phyloP scores from a whole-genome alignment of 1,140 invertebrate genomes.

The Drosophila ananassae region DNA sequence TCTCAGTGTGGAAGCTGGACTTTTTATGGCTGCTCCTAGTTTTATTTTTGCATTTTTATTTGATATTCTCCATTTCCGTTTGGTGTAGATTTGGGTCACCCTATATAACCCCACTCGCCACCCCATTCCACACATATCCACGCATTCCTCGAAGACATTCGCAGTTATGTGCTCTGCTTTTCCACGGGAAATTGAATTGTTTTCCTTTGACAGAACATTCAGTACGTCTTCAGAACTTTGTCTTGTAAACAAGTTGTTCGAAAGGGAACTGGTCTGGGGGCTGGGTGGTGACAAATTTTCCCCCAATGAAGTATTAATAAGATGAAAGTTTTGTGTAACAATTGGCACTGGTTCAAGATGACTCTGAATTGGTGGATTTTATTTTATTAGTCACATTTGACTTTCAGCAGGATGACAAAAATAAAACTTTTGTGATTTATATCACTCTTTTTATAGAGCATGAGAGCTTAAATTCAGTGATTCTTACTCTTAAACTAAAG shows the following conservation, averaged over 20 bases:
- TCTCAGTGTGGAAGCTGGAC: slow-evolving; percentile 10
- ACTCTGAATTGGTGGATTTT: slow-evolving; percentile 15
- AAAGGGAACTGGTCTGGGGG: not conserved
- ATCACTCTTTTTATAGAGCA: not conserved
- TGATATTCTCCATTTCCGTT: slow-evolving; percentile 66
- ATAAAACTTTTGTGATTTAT: slow-evolving; percentile 13
- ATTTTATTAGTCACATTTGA: slow-evolving; percentile 59
- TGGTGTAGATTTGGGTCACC: slow-evolving; percentile 67
- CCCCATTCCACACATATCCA: slow-evolving; percentile 16
- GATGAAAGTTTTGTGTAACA: slow-evolving; percentile 41
- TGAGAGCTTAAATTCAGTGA: slow-evolving; percentile 21
- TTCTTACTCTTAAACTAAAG: too few species aligned
- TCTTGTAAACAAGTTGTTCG: slow-evolving; percentile 71
- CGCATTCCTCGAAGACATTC: slow-evolving; percentile 50
- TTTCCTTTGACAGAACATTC: slow-evolving; percentile 63
- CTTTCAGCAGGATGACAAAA: slow-evolving; percentile 36
- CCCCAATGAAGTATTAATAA: slow-evolving; percentile 77
- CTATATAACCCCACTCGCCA: slow-evolving; percentile 41
- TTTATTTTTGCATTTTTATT: slow-evolving; percentile 61
- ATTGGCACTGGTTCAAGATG: slow-evolving; percentile 10
- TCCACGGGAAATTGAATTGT: slow-evolving; percentile 77
- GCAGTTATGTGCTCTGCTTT: slow-evolving; percentile 57
- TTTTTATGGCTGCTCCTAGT: slow-evolving; percentile 63
- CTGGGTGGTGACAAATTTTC: slow-evolving; percentile 54
- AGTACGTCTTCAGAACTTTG: slow-evolving; percentile 43